These are phyloP conservation scores for Limnephilus auricula DNA, from an alignment of 2,888 invertebrate species.

Conservation along the genomic window DNA sequence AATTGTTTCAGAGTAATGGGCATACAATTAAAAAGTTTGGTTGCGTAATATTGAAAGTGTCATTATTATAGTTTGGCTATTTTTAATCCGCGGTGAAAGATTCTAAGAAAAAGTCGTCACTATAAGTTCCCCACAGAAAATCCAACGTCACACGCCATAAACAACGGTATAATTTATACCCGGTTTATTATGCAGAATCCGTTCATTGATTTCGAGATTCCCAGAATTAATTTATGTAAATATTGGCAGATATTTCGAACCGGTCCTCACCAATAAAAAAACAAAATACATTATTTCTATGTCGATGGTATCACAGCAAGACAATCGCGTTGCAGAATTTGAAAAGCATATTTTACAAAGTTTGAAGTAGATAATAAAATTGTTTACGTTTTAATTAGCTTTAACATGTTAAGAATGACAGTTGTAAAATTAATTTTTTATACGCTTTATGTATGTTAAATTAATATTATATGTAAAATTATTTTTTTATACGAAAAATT, in stretches of 20 bases:
- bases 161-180: not conserved
- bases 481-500: too few species aligned
- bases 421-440: too few species aligned
- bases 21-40: too few species aligned
- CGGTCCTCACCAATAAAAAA: not conserved
- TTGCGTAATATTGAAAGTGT: too few species aligned
- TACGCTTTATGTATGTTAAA: too few species aligned
- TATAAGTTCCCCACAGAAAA: not conserved
- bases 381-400: not conserved
- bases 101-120: not conserved
- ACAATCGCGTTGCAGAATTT: not conserved
- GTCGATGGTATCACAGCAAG: not conserved
- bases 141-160: not conserved
- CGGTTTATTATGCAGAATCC: not conserved
- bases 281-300: not conserved
- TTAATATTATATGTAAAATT: too few species aligned
- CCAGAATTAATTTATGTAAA: not conserved
- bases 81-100: not conserved
- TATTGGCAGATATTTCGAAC: not conserved
- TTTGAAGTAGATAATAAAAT: not conserved
- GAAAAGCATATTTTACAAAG: too few species aligned
- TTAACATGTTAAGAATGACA: not conserved
- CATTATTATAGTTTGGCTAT: too few species aligned
- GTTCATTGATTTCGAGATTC: not conserved
- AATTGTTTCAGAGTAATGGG: too few species aligned